phyloP scores from a whole-genome alignment of 2,888 invertebrate species.

The Buathra laborator region DNA sequence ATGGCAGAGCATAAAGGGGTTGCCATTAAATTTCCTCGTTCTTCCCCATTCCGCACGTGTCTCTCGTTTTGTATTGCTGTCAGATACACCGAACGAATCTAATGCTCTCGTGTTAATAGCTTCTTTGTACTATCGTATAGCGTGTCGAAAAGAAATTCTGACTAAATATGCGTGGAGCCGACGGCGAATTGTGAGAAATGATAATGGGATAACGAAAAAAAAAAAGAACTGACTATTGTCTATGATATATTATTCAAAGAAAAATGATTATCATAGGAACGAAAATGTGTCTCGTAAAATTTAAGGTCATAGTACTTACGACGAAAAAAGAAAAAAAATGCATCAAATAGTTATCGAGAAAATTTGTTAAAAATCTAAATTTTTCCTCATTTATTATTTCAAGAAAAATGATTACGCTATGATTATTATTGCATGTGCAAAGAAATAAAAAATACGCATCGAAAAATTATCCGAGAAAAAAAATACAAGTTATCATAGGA shows the following conservation, averaged over 20 bases:
- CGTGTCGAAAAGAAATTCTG: constrained; percentile 15
- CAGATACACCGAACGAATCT: constrained; percentile 18
- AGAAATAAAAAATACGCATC: too few species aligned
- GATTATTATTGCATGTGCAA: not conserved
- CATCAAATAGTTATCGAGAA: not conserved
- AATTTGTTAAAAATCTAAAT: not conserved
- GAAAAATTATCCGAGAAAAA: not conserved
- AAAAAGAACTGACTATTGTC: not conserved
- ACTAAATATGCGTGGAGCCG: not conserved
- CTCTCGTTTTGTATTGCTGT: constrained; percentile 15
- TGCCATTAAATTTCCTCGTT: constrained; percentile 28
- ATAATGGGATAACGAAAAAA: not conserved
- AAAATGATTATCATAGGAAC: too few species aligned
- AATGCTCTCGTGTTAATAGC: constrained; percentile 31
- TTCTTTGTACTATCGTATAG: not conserved
- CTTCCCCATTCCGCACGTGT: constrained; percentile 20
- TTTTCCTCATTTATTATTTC: too few species aligned
- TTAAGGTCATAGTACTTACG: not conserved
- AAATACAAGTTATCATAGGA: not conserved
- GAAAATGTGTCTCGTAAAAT: not conserved
- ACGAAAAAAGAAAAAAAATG: not conserved
- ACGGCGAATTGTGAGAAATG: not conserved
- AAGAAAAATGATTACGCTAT: not conserved
- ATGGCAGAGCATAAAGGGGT: constrained; percentile 2
- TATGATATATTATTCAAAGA: not conserved